Conservation (phyloP, 2,113 vertebrate genomes). For the Mixornis gularis region DNA sequence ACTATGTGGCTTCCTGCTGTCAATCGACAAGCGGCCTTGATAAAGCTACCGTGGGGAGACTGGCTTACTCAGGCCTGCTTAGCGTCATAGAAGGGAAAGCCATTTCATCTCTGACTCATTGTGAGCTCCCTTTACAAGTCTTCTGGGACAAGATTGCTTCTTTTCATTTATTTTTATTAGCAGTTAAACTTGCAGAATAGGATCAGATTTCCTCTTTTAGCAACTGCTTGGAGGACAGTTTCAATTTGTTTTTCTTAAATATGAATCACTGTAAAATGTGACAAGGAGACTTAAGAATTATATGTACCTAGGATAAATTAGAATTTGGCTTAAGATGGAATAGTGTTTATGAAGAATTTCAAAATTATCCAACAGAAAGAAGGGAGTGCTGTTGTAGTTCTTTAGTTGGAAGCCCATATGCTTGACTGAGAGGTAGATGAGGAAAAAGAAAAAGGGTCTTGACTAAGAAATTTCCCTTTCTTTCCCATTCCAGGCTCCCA, state of each 20-base stretch:
- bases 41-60: not conserved
- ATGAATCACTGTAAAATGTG: not conserved
- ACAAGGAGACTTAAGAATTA: not conserved
- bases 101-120: not conserved
- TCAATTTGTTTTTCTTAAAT: not conserved
- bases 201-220: not conserved
- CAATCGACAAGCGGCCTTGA: not conserved
- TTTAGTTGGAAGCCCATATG: not conserved
- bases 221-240: not conserved
- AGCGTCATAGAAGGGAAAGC: not conserved
- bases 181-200: not conserved
- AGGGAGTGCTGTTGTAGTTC: not conserved
- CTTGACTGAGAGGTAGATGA: not conserved
- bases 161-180: not conserved
- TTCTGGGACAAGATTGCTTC: not conserved
- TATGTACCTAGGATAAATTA: not conserved
- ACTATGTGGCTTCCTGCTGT: conserved; percentile 26
- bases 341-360: not conserved
- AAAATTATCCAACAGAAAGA: not conserved
- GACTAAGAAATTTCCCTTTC: not conserved
- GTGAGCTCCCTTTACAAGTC: not conserved
- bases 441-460: not conserved
- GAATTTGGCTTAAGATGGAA: not conserved
- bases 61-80: conserved; percentile 3
- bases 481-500: not conserved